phyloP scores from a whole-genome alignment of 2,113 vertebrate genomes.

The Oxygymnocypris stewartii region DNA sequence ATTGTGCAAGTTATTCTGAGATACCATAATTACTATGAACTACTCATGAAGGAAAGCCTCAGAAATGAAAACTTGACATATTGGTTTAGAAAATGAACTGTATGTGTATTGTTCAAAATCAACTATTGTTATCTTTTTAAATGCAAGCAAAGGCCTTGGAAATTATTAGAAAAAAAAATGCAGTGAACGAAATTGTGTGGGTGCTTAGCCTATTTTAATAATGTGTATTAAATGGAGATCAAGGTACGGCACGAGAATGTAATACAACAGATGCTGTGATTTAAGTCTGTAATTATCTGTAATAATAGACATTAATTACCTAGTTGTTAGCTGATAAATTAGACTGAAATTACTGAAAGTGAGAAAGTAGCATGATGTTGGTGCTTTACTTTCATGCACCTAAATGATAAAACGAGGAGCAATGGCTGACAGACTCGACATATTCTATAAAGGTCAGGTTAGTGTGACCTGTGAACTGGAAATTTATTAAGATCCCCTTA shows the following conservation, averaged over 20 bases:
- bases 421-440: neutral
- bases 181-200: neutral
- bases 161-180: neutral
- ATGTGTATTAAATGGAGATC: neutral
- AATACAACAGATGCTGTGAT: slow-evolving; percentile 19
- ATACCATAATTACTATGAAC: neutral
- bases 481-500: neutral
- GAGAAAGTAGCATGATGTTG: neutral
- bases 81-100: neutral
- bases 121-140: neutral
- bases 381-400: neutral
- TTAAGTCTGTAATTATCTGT: slow-evolving; percentile 22
- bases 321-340: slow-evolving; percentile 13
- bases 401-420: neutral
- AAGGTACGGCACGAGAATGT: neutral
- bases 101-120: neutral
- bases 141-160: neutral
- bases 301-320: slow-evolving; percentile 28
- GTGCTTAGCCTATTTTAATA: neutral
- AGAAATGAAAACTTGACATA: neutral
- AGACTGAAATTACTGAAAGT: neutral
- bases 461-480: neutral
- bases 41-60: neutral
- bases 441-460: neutral
- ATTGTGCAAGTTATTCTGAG: neutral